phyloP scores from a whole-genome alignment of 2,888 invertebrate genomes.

The Isotomurus palustris region DNA sequence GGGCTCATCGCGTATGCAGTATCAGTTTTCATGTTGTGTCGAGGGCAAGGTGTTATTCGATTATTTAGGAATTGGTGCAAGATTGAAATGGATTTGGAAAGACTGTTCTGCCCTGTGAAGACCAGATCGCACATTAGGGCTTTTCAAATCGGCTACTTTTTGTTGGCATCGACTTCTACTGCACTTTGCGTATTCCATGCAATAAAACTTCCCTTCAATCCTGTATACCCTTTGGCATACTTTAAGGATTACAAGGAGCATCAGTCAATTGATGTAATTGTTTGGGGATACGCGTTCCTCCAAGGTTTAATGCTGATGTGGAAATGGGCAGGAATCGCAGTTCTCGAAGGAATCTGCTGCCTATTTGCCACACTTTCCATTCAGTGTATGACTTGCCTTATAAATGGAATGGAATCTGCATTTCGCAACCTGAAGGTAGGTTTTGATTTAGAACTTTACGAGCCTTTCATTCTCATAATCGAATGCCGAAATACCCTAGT shows the following conservation, averaged over 20 bases:
- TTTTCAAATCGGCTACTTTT: not conserved
- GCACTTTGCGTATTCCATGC: constrained; percentile 9
- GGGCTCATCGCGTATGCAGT: not conserved
- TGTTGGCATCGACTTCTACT: not conserved
- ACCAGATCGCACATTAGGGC: not conserved
- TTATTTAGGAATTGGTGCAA: constrained; percentile 11
- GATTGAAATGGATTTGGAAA: constrained; percentile 12
- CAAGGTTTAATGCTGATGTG: constrained; percentile 6
- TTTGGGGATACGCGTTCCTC: constrained; percentile 1
- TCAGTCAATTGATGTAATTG: not conserved
- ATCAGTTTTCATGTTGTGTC: constrained; percentile 9
- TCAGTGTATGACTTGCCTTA: constrained; percentile 4
- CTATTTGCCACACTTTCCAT: constrained; percentile 10
- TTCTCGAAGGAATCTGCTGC: constrained; percentile 13
- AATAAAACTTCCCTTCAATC: not conserved
- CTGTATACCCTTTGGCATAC: constrained; percentile 7
- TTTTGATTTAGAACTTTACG: too few species aligned
- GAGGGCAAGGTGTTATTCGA: not conserved
- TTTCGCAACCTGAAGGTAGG: not conserved
- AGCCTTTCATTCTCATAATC: too few species aligned
- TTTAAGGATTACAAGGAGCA: not conserved
- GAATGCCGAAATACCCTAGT: too few species aligned
- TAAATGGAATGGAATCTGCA: constrained; percentile 4
- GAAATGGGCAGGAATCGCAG: constrained; percentile 10
- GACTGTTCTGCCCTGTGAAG: not conserved